Evolutionary conservation across 2,797 vertebrate species (phyloP).

Genomic region (Tenualosa ilisha): DNA sequence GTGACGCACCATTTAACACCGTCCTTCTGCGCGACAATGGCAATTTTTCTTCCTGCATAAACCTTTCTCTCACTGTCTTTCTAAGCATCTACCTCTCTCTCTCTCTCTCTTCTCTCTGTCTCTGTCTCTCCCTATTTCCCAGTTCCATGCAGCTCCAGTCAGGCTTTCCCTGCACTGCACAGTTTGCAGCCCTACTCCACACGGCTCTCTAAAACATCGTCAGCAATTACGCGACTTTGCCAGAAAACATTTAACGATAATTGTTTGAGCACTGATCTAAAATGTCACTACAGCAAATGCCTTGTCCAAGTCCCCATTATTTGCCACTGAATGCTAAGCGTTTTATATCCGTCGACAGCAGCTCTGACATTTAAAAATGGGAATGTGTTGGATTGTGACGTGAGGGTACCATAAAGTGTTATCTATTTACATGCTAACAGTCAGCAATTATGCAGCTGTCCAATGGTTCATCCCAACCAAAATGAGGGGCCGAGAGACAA

Average conservation of each 20-base stretch:
- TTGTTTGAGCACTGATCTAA: conserved; percentile 69
- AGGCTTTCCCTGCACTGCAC: conserved; percentile 64
- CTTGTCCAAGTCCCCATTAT: conserved; percentile 69
- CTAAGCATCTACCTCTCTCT: conserved; percentile 38
- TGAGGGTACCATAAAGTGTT: conserved; percentile 48
- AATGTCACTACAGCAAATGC: conserved; percentile 75
- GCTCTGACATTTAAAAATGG: conserved; percentile 69
- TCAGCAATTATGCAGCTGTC: conserved; percentile 54
- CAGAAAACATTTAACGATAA: conserved; percentile 65
- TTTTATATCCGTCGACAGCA: conserved; percentile 65
- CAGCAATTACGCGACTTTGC: conserved; percentile 65
- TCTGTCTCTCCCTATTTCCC: conserved; percentile 44
- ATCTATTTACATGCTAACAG: conserved; percentile 62
- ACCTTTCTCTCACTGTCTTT: conserved; percentile 49
- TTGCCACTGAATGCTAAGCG: conserved; percentile 70
- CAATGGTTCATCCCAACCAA: background rate
- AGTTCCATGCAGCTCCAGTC: conserved; percentile 44
- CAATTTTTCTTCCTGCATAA: conserved; percentile 76
- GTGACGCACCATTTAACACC: conserved; percentile 80
- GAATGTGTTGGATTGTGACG: conserved; percentile 39
- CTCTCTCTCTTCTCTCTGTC: conserved; percentile 53
- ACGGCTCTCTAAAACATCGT: conserved; percentile 65
- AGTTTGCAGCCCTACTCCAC: background rate
- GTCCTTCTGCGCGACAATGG: conserved; percentile 73
- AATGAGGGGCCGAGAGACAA: background rate